These are phyloP conservation scores for Hyphantria cunea DNA, from an alignment of 1,140 invertebrate genomes.

Conservation along the genomic window DNA sequence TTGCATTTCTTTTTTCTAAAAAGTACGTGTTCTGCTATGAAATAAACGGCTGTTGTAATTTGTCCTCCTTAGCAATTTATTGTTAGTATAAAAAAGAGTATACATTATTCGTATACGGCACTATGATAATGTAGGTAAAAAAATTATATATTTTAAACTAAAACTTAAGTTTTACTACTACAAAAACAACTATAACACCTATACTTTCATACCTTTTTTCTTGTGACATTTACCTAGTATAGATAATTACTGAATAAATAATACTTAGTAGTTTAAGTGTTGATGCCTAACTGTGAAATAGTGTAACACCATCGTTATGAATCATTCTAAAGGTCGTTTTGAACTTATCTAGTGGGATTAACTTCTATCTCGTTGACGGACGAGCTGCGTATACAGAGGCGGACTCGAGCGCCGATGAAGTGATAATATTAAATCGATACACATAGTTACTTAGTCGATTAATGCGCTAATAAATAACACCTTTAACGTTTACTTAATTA, in stretches of 20 bases:
- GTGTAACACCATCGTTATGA: constrained; percentile 13
- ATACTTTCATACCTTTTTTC: no score
- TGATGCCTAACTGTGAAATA: constrained; percentile 13
- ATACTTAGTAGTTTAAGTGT: constrained; percentile 7
- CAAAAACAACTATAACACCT: no score
- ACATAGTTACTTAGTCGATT: constrained; percentile 2
- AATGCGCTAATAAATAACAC: constrained; percentile 4
- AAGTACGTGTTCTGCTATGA: no score
- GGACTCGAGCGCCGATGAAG: constrained; percentile 33
- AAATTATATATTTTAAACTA: no score
- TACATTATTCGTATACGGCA: no score
- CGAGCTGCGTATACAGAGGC: constrained; percentile 43
- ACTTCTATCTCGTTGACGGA: constrained; percentile 54
- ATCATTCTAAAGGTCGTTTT: constrained; percentile 19
- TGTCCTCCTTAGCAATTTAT: no score
- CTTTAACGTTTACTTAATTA: constrained; percentile 20
- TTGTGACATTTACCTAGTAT: no score
- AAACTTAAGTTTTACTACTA: no score
- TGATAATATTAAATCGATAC: constrained; percentile 8
- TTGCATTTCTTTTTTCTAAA: no score
- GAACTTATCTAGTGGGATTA: constrained; percentile 37
- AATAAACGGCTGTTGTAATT: no score
- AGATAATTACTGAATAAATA: neutral
- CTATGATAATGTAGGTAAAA: no score
- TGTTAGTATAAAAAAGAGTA: no score